Evolutionary conservation across 2,888 invertebrate genomes (phyloP).

Genomic region (Blomia tropicalis): DNA sequence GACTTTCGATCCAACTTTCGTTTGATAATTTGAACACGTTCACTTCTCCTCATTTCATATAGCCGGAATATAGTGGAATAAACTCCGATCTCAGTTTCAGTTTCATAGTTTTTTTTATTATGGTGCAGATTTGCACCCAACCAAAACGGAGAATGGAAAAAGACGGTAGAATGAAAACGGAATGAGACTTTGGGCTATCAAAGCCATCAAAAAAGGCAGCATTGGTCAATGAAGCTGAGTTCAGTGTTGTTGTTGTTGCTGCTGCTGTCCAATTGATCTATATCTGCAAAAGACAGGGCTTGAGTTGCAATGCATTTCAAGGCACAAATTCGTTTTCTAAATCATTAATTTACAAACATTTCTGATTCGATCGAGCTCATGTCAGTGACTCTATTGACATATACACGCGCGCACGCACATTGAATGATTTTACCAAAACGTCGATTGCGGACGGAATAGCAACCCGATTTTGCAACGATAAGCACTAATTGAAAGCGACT

Average conservation of each 20-base stretch:
- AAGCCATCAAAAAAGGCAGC: neutral
- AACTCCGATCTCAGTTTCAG: too few species aligned
- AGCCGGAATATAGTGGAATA: too few species aligned
- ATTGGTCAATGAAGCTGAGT: neutral
- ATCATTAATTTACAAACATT: slow-evolving; percentile 13
- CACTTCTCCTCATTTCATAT: too few species aligned
- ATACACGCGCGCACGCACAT: too few species aligned
- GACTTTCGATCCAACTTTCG: neutral
- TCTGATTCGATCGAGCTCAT: slow-evolving; percentile 7
- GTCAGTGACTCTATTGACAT: neutral
- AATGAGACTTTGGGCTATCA: slow-evolving; percentile 3
- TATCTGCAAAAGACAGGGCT: slow-evolving; percentile 1
- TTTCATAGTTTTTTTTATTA: too few species aligned
- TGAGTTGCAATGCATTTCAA: neutral
- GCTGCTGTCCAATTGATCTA: slow-evolving; percentile 8
- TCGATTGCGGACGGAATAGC: neutral
- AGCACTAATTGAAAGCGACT: slow-evolving; percentile 6
- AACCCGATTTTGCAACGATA: slow-evolving; percentile 8
- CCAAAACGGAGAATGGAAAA: too few species aligned
- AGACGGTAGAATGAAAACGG: too few species aligned
- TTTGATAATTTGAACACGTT: slow-evolving; percentile 6
- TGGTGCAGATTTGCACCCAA: too few species aligned
- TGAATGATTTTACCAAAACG: neutral
- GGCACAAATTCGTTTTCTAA: slow-evolving; percentile 7
- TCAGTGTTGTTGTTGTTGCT: too few species aligned